Base-by-base conservation (phyloP, 37 sponge, comb jelly and placozoan species). In the Beroe forskalii region DNA sequence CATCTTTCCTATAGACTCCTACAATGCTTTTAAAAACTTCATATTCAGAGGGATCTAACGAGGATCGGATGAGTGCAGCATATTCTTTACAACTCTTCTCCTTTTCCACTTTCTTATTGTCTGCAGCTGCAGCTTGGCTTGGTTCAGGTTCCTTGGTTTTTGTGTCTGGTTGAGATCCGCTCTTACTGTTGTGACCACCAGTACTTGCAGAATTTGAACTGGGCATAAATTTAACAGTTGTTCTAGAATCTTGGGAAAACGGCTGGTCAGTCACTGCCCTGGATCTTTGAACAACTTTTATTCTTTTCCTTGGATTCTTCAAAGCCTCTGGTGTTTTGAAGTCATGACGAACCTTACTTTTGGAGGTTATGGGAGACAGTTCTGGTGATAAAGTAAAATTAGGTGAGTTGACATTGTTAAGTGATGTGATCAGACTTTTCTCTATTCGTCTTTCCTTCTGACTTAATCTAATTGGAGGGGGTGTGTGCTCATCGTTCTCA, bases 281-380 rank as follows among this genome's bases (percentile, higher is more conserved):
- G 55, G 38, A 36, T 32, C 32, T 69, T 28, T 33, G 4, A 43
- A 80, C 86, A 44, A 80, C 12, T 23, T 38, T 41, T 3, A 80
- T 42, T 27, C 40, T 80, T 48, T 43, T 80, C 22, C 55, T 41
- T 22, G 86, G 86, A 41, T 80, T 41, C 35, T 38, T 80, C 40
- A 80, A 9, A 44, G 31, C 86, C 28, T 80, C 86, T n/a, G 86
- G 86, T 22, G 86, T 80, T 42, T 80, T 80, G 86, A 38, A 80
- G 1, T 80, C 86, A 1, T 35, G 20, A 6, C 1, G 14, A 36
- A 20, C 19, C 32, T 32, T 28, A 36, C 72, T 69, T 17, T 37
- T 69, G 28, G 32, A 4, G 3, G 72, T 69, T 32, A 69, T 2
- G 8, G 72, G 72, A 69, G 72, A 69, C 39, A 69, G 27, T 8